These are phyloP conservation scores for Machimus atricapillus DNA, from an alignment of 2,888 invertebrate genomes.

Conservation along the genomic window DNA sequence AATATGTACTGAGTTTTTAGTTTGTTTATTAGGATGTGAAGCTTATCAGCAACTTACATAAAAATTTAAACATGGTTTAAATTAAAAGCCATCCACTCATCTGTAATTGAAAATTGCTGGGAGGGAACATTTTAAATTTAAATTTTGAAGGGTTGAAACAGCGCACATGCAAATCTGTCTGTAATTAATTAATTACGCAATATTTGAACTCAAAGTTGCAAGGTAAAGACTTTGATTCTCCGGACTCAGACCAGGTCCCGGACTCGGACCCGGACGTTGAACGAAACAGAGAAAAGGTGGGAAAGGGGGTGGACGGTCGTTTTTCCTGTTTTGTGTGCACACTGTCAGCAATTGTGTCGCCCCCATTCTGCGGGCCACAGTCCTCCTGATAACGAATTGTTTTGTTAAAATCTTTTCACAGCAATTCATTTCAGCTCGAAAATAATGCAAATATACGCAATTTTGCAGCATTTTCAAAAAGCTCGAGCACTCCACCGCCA, in stretches of 20 bases:
- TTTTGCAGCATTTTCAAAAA: slow-evolving; percentile 33
- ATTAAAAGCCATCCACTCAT: not conserved
- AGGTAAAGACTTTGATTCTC: not conserved
- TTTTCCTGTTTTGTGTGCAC: not conserved
- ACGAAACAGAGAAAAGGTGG: not conserved
- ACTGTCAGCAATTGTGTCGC: slow-evolving; percentile 3
- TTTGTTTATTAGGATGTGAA: too few relatives aligned
- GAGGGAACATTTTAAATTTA: not conserved
- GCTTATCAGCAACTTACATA: not conserved
- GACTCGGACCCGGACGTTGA: not conserved
- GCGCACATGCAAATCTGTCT: not conserved
- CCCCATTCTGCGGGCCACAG: not conserved
- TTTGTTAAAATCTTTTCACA: slow-evolving; percentile 38
- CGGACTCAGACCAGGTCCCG: not conserved
- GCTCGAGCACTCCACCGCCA: not conserved
- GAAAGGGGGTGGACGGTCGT: not conserved
- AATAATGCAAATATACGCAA: slow-evolving; percentile 40
- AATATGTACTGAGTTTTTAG: too few relatives aligned
- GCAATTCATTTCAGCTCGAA: slow-evolving; percentile 34
- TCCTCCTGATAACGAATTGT: slow-evolving; percentile 27
- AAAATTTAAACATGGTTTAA: not conserved
- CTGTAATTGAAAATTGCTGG: not conserved
- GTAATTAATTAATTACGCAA: slow-evolving; percentile 6
- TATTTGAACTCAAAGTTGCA: slow-evolving; percentile 2
- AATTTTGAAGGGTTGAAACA: not conserved